Percentiles rank a stretch among this genome's conserved stretches.
These are phyloP conservation scores for Sigmodon hispidus DNA, from an alignment of 2,113 vertebrate species.

Conservation along the genomic window DNA sequence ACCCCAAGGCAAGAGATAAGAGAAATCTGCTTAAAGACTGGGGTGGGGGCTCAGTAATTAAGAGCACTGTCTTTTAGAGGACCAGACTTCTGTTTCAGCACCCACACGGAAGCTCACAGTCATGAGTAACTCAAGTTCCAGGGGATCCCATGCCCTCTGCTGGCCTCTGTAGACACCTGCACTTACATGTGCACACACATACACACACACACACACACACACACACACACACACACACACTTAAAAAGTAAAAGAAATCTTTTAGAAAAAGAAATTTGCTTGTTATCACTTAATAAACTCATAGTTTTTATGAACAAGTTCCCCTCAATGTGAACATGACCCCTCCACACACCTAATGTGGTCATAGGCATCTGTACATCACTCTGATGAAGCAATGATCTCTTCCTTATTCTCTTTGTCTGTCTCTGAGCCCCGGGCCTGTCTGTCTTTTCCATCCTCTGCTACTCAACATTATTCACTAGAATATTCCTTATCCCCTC, in stretches of 20 bases:
- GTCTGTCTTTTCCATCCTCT: slow-evolving; percentile 58
- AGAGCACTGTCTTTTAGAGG: neutral
- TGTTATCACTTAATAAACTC: slow-evolving; percentile 43
- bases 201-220: no score
- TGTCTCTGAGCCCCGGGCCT: neutral
- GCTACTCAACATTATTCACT: neutral
- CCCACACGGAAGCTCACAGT: neutral
- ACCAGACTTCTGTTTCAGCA: neutral
- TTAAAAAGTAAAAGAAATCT: neutral
- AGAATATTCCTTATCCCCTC: slow-evolving; percentile 35
- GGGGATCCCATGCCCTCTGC: neutral
- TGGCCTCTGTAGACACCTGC: neutral
- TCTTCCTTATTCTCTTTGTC: slow-evolving; percentile 62
- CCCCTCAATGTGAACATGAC: neutral
- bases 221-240: no score
- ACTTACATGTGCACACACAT: neutral
- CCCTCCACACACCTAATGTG: neutral
- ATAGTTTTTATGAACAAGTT: slow-evolving; percentile 66
- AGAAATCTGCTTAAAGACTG: slow-evolving; percentile 7
- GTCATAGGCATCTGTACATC: slow-evolving; percentile 40
- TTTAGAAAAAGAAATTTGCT: slow-evolving; percentile 11
- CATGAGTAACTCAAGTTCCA: neutral
- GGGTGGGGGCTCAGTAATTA: neutral
- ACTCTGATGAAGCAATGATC: slow-evolving; percentile 66
- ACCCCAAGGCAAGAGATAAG: neutral